Evolutionary conservation across 1,140 invertebrate species (phyloP).

Genomic region (Polypedilum vanderplanki): DNA sequence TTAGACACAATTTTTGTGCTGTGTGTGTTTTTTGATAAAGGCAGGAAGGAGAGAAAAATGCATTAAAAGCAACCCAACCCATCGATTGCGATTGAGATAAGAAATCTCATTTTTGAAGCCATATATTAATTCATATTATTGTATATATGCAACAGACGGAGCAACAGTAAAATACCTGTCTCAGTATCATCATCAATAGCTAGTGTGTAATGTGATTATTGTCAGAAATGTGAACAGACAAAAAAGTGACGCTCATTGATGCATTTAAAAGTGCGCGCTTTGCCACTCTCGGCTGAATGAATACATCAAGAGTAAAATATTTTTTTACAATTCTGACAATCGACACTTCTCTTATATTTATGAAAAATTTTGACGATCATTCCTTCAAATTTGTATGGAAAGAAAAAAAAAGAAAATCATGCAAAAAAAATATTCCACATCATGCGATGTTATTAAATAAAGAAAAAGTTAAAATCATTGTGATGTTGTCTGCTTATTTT

Average conservation of each 20-base stretch:
- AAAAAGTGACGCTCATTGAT: background rate
- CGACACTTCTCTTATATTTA: background rate
- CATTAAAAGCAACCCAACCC: background rate
- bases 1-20: background rate
- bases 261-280: background rate
- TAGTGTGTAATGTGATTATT: constrained; percentile 7
- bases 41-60: background rate
- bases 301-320: background rate
- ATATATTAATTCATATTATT: background rate
- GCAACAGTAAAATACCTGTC: background rate
- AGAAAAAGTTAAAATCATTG: too few relatives aligned
- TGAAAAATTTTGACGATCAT: background rate
- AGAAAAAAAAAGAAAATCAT: background rate
- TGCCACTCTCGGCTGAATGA: background rate
- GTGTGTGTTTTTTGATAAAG: background rate
- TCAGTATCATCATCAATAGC: background rate
- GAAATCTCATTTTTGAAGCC: background rate
- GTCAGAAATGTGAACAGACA: background rate
- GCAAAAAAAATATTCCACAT: background rate
- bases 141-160: background rate
- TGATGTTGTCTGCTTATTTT: too few relatives aligned
- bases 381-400: too few relatives aligned
- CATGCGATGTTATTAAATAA: too few relatives aligned
- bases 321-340: background rate
- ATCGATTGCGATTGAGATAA: background rate